Evolutionary conservation across 2,797 vertebrate species (phyloP).

Genomic region (Sus cebifrons): DNA sequence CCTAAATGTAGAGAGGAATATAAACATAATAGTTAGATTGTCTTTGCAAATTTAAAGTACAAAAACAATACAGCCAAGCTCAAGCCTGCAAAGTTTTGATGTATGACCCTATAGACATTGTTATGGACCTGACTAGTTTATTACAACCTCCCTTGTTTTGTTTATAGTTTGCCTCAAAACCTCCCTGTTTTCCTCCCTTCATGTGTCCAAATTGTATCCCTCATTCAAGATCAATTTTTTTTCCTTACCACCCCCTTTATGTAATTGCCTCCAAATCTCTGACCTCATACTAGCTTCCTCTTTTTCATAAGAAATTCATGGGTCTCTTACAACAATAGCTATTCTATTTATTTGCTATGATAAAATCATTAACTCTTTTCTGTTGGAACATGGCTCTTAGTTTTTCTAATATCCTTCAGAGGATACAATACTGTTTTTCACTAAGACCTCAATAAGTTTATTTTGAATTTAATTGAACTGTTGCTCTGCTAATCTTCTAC

Average conservation of each 20-base stretch:
- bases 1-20: background rate
- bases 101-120: background rate
- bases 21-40: background rate
- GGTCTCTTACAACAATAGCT: background rate
- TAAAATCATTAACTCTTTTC: background rate
- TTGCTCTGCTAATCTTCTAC: background rate
- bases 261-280: background rate
- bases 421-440: background rate
- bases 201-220: background rate
- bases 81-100: background rate
- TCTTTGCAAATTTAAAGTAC: background rate
- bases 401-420: conserved; percentile 19
- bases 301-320: conserved; percentile 7
- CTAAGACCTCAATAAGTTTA: background rate
- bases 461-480: conserved; percentile 25
- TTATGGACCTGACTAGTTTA: background rate
- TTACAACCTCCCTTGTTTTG: background rate
- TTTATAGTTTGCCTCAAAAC: conserved; percentile 3
- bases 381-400: background rate
- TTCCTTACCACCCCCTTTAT: background rate
- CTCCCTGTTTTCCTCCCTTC: background rate
- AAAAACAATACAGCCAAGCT: background rate
- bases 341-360: background rate
- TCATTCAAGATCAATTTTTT: background rate
- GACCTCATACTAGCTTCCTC: background rate